A percentile compares a stretch with the other conserved stretches of the same genome.
phyloP scores from a whole-genome alignment of 30 jellyfish, hydroid and myxozoan species.

The Aurelia coerulea region DNA sequence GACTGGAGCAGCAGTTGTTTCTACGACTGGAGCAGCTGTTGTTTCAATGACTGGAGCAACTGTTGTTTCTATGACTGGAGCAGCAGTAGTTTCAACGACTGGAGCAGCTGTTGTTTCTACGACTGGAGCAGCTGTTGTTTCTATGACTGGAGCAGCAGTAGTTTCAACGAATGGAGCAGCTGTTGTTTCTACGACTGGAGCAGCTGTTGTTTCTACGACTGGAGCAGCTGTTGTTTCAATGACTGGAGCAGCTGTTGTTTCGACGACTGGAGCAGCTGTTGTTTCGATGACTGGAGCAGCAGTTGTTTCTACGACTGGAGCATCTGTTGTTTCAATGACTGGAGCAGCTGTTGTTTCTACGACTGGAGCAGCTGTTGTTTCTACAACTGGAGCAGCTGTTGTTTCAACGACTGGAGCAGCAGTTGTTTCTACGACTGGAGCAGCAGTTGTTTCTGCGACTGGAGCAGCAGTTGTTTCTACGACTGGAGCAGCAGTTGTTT shows the following conservation, averaged over 20 bases:
- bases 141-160: conserved; percentile 17
- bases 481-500: conserved; percentile 32
- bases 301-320: conserved; percentile 1
- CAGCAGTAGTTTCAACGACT: not conserved
- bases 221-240: conserved; percentile 43
- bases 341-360: conserved; percentile 33
- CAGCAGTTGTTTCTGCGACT: conserved; percentile 6
- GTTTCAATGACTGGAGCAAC: no score
- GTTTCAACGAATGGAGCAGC: conserved; percentile 62
- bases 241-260: conserved; percentile 33
- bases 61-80: no score
- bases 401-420: conserved; percentile 20
- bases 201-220: conserved; percentile 32
- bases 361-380: conserved; percentile 23
- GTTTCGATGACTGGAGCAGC: conserved; percentile 32
- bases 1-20: no score
- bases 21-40: no score
- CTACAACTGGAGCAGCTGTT: conserved; percentile 17
- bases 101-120: conserved; percentile 21
- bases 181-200: conserved; percentile 13
- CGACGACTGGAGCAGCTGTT: conserved; percentile 14
- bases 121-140: conserved; percentile 49
- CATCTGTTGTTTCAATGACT: not conserved
- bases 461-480: conserved; percentile 34
- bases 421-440: conserved; percentile 34